Evolutionary conservation across 1,140 invertebrate genomes (phyloP).

Genomic region (Drosophila sp.): DNA sequence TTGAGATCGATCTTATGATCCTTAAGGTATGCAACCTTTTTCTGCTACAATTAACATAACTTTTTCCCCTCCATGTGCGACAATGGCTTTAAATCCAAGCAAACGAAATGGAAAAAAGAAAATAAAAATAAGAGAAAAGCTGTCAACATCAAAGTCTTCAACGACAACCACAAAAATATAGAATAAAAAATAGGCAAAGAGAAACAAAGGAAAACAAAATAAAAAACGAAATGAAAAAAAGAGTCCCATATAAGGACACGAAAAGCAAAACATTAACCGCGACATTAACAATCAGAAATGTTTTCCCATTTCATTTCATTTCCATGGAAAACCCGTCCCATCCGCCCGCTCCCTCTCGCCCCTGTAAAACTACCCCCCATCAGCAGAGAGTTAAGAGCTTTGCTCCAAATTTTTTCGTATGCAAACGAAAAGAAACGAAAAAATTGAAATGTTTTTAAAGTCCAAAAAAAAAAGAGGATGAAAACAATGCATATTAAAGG

Average conservation of each 20-base stretch:
- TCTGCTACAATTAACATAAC: too few relatives aligned
- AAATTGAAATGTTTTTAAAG: slow-evolving; percentile 20
- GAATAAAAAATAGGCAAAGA: slow-evolving; percentile 8
- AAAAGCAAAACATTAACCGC: slow-evolving; percentile 53
- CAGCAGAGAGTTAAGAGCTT: slow-evolving; percentile 65
- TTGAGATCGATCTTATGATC: too few relatives aligned
- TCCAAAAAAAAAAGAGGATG: slow-evolving; percentile 1
- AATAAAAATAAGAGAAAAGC: neutral
- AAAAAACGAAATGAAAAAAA: slow-evolving; percentile 5
- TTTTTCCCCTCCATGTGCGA: neutral
- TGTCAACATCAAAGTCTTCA: slow-evolving; percentile 8
- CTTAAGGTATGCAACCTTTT: too few relatives aligned
- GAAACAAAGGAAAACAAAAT: neutral
- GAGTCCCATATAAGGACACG: slow-evolving; percentile 15
- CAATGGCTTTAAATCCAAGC: neutral
- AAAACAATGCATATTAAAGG: slow-evolving; percentile 12
- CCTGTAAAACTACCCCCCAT: slow-evolving; percentile 26
- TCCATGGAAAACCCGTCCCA: slow-evolving; percentile 29
- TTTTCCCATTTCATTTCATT: slow-evolving; percentile 36
- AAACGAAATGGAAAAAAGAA: neutral
- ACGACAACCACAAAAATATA: slow-evolving; percentile 6
- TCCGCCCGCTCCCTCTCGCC: slow-evolving; percentile 1
- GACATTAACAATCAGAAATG: slow-evolving; percentile 72
- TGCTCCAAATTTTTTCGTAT: slow-evolving; percentile 58
- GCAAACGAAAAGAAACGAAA: slow-evolving; percentile 42